Evolutionary conservation across 2,797 vertebrate species (phyloP).

Genomic region (Coregonus sp.): DNA sequence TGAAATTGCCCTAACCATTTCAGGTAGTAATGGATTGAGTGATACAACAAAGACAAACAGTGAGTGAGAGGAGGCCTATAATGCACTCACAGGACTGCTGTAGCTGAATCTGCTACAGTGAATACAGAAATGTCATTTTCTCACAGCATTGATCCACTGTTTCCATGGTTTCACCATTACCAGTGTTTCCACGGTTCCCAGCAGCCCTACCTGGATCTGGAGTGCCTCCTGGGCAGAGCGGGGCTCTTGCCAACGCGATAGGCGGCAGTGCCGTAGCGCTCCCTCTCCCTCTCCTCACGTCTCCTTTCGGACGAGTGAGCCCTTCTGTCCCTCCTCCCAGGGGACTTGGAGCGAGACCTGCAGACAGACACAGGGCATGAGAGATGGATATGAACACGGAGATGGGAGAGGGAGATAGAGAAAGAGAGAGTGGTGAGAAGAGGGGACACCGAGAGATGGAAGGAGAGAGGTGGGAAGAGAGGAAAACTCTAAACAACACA

Average conservation of each 20-base stretch:
- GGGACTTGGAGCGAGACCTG: constrained; percentile 85
- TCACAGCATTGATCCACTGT: background rate
- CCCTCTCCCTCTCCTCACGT: constrained; percentile 81
- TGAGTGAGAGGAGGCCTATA: background rate
- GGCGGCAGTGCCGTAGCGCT: constrained; percentile 73
- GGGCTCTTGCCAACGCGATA: constrained; percentile 86
- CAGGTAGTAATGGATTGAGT: constrained; percentile 4
- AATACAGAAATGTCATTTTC: background rate
- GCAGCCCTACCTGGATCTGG: constrained; percentile 82
- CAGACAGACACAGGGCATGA: constrained; percentile 13
- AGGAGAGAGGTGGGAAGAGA: background rate
- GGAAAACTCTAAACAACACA: background rate
- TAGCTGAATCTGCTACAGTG: background rate
- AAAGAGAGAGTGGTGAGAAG: background rate
- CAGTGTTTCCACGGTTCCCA: background rate
- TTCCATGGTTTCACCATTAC: constrained; percentile 6
- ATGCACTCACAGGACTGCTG: background rate
- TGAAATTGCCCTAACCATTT: background rate
- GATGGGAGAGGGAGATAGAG: background rate
- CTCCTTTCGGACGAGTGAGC: constrained; percentile 80
- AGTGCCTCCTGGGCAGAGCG: constrained; percentile 78
- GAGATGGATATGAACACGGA: background rate
- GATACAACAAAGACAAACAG: background rate
- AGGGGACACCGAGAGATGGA: background rate
- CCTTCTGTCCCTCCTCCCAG: constrained; percentile 80